Evolutionary conservation across 2,888 invertebrate genomes (phyloP).

Genomic region (Tortricodes alternella): DNA sequence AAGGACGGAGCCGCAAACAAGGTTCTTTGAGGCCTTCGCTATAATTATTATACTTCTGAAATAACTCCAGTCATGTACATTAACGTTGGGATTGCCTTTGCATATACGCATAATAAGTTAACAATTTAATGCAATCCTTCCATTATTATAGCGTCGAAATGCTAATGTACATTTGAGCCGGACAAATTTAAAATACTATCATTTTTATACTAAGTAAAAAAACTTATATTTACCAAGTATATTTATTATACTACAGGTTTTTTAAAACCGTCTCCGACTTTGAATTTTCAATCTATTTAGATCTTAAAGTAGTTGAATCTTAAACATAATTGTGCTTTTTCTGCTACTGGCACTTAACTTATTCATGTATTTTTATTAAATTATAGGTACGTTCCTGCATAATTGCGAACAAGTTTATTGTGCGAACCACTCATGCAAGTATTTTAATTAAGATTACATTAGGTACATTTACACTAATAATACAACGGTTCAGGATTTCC

Average conservation of each 20-base stretch:
- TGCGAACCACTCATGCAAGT: neutral
- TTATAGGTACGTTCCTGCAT: constrained; percentile 1
- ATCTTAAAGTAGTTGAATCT: too few species aligned
- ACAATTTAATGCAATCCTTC: constrained; percentile 6
- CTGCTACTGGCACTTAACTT: neutral
- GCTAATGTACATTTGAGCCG: neutral
- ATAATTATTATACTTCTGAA: neutral
- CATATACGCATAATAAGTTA: constrained; percentile 7
- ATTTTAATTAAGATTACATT: neutral
- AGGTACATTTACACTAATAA: too few species aligned
- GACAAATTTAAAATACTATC: neutral
- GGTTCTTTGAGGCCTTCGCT: too few species aligned
- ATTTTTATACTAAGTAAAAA: neutral
- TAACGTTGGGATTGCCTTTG: constrained; percentile 3
- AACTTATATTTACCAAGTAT: too few species aligned
- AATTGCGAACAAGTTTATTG: neutral
- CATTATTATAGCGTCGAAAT: constrained; percentile 7
- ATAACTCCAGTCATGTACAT: neutral
- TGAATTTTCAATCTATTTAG: too few species aligned
- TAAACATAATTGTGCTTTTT: too few species aligned
- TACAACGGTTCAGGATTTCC: too few species aligned
- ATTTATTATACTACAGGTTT: too few species aligned
- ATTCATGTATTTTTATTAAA: neutral
- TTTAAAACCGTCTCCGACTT: too few species aligned
- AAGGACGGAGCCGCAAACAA: neutral